Evolutionary conservation across 1,140 invertebrate genomes (phyloP).

Genomic region (Apocrypta bakeri): DNA sequence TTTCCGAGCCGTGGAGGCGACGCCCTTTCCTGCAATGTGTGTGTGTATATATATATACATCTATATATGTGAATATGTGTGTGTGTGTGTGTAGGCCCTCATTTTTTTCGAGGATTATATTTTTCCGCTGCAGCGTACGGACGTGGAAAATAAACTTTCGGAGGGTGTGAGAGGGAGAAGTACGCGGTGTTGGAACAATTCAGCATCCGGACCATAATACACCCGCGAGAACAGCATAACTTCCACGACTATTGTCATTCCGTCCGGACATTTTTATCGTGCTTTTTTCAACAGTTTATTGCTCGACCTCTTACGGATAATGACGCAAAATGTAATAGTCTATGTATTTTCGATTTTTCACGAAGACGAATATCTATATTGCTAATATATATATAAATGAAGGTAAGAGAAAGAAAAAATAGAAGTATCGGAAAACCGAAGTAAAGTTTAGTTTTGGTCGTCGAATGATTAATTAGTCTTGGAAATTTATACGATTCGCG

Average conservation of each 20-base stretch:
- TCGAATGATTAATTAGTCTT: conserved; percentile 38
- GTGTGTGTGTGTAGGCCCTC: background rate
- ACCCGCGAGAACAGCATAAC: conserved; percentile 7
- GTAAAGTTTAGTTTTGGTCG: background rate
- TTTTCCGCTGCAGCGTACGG: background rate
- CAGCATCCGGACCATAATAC: conserved; percentile 19
- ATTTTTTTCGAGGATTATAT: conserved; percentile 27
- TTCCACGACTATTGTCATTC: conserved; percentile 7
- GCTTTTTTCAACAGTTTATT: conserved; percentile 15
- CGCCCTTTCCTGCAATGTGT: background rate
- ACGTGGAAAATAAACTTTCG: conserved; percentile 27
- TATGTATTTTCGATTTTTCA: background rate
- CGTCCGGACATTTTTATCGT: background rate
- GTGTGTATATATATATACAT: too few relatives aligned
- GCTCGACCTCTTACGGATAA: background rate
- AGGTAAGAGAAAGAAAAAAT: background rate
- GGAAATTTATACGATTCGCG: conserved; percentile 11
- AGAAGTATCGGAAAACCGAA: background rate
- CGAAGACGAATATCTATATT: background rate
- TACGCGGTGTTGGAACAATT: background rate
- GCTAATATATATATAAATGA: background rate
- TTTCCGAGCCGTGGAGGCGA: background rate
- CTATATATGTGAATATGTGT: too few relatives aligned
- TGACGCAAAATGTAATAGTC: background rate
- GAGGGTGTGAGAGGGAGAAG: background rate